Evolutionary conservation across 2,113 vertebrate genomes (phyloP).

Genomic region (Pelobates fuscus): DNA sequence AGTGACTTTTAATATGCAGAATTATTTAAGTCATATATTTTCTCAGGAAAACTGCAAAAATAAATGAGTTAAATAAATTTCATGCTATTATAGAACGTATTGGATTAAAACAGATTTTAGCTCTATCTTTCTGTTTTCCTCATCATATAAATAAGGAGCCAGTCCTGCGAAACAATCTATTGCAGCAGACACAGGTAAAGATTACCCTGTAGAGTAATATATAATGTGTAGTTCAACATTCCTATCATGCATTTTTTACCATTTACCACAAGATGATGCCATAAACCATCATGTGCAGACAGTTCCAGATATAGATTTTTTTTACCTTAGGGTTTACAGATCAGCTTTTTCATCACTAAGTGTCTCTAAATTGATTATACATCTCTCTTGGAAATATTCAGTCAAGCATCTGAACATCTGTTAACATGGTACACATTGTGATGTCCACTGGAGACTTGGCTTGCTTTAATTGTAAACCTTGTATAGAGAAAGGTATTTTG

Average conservation of each 20-base stretch:
- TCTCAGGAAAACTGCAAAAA: too few species aligned
- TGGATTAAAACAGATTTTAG: too few species aligned
- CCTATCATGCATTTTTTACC: slow-evolving; percentile 20
- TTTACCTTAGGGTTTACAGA: slow-evolving; percentile 16
- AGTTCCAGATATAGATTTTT: slow-evolving; percentile 1
- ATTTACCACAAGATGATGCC: slow-evolving; percentile 26
- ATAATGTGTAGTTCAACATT: slow-evolving; percentile 10
- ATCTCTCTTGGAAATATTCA: slow-evolving; percentile 15
- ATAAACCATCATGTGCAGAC: slow-evolving; percentile 26
- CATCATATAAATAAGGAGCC: too few species aligned
- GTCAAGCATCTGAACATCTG: slow-evolving; percentile 16
- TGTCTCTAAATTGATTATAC: slow-evolving; percentile 14
- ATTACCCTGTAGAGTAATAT: slow-evolving; percentile 6
- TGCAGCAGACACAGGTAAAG: too few species aligned
- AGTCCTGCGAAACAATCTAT: too few species aligned
- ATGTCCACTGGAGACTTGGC: slow-evolving; percentile 17
- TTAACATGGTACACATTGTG: slow-evolving; percentile 13
- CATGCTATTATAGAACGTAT: too few species aligned
- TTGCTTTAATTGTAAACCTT: too few species aligned
- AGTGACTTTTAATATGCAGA: too few species aligned
- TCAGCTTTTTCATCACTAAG: slow-evolving; percentile 13
- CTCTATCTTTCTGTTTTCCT: too few species aligned
- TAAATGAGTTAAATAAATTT: too few species aligned
- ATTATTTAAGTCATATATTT: too few species aligned
- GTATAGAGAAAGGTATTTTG: too few species aligned